phyloP scores from a whole-genome alignment of 2,888 invertebrate genomes.

The Nomada ruficornis region DNA sequence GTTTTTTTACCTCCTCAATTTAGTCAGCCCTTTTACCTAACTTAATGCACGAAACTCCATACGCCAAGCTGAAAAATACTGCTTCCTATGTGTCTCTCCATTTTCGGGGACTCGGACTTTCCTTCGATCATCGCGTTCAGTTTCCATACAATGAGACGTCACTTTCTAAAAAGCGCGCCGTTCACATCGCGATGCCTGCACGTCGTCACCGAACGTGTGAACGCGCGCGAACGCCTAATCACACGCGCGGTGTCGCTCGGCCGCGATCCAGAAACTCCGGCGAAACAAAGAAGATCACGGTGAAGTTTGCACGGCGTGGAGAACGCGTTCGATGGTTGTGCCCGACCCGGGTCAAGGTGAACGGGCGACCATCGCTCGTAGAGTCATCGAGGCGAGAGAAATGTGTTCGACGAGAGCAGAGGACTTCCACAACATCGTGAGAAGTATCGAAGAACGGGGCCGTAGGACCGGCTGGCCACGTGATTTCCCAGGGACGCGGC shows the following conservation, averaged over 20 bases:
- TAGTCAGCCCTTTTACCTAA: too few relatives aligned
- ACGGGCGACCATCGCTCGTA: constrained; percentile 25
- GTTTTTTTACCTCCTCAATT: too few relatives aligned
- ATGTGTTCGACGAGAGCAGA: constrained; percentile 26
- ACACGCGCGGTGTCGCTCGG: constrained; percentile 38
- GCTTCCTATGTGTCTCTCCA: too few relatives aligned
- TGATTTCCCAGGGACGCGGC: constrained; percentile 67
- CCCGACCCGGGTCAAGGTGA: constrained; percentile 66
- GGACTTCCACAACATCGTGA: constrained; percentile 70
- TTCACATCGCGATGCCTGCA: constrained; percentile 29
- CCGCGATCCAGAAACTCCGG: constrained; percentile 27
- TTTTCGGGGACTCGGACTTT: neutral
- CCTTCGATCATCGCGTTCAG: neutral
- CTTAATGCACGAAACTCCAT: too few relatives aligned
- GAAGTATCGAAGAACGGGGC: constrained; percentile 71
- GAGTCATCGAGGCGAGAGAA: constrained; percentile 32
- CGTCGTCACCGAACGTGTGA: constrained; percentile 49
- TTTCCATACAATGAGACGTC: constrained; percentile 18
- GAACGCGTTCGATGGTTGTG: constrained; percentile 33
- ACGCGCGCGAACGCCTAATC: constrained; percentile 40
- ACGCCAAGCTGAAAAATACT: too few relatives aligned
- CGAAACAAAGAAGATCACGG: constrained; percentile 35
- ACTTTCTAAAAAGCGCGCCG: constrained; percentile 37
- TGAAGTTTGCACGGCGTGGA: constrained; percentile 31
- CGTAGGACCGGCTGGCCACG: constrained; percentile 70